These are phyloP conservation scores for Peromyscus leucopus DNA, from an alignment of 2,113 vertebrate genomes.

Conservation along the genomic window DNA sequence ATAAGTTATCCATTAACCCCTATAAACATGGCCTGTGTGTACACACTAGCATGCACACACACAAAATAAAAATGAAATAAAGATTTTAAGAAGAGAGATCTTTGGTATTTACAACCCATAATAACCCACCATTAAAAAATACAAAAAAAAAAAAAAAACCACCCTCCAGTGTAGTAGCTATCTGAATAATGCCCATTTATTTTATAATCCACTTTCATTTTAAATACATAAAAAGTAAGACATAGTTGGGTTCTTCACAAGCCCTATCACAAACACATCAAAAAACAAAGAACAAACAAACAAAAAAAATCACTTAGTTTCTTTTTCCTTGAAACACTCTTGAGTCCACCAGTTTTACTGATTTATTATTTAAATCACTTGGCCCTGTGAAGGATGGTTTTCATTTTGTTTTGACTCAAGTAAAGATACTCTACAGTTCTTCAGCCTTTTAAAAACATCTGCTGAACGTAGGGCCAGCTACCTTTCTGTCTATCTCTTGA, in stretches of 20 bases:
- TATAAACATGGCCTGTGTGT: neutral
- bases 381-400: neutral
- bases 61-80: neutral
- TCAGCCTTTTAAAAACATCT: neutral
- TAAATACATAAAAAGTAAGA: neutral
- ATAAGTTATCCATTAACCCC: neutral
- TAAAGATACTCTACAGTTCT: neutral
- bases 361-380: neutral
- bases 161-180: neutral
- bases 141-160: neutral
- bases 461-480: neutral
- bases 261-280: neutral
- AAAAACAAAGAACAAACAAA: neutral
- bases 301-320: neutral
- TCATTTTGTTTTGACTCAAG: neutral
- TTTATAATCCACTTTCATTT: constrained; percentile 15
- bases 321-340: neutral
- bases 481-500: neutral
- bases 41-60: neutral
- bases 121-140: neutral
- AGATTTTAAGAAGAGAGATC: neutral
- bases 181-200: neutral
- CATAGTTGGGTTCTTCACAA: neutral
- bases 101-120: neutral
- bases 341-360: neutral